Evolutionary conservation across 2,113 vertebrate species (phyloP).

Genomic region (Forbesichthys agassizii): DNA sequence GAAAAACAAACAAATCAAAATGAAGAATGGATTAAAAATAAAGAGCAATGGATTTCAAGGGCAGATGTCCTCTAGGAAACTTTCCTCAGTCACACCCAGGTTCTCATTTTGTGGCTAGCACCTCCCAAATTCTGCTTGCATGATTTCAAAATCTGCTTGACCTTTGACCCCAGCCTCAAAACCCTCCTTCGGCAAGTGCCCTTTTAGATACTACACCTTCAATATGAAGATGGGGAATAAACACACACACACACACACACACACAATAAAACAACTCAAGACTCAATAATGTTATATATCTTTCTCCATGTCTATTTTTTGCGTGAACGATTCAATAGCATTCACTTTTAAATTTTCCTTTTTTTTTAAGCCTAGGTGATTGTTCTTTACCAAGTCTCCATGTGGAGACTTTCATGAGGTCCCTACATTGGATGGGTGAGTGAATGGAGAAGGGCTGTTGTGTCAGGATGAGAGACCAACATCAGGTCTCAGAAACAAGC

Average conservation of each 20-base stretch:
- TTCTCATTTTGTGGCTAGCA: slow-evolving; percentile 33
- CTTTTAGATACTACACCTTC: slow-evolving; percentile 91
- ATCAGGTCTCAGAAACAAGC: slow-evolving; percentile 67
- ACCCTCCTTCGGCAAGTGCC: slow-evolving; percentile 58
- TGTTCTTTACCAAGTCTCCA: slow-evolving; percentile 37
- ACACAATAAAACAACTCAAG: too few species aligned
- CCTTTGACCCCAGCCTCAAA: slow-evolving; percentile 46
- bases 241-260: background rate
- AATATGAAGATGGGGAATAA: slow-evolving; percentile 95
- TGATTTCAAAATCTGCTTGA: slow-evolving; percentile 46
- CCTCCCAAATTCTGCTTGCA: slow-evolving; percentile 15
- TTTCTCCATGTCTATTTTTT: slow-evolving; percentile 4
- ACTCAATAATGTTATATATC: too few species aligned
- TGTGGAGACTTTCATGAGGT: slow-evolving; percentile 1
- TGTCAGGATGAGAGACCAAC: slow-evolving; percentile 62
- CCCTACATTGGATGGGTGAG: slow-evolving; percentile 32
- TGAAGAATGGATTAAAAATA: slow-evolving; percentile 29
- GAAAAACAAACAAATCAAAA: slow-evolving; percentile 40
- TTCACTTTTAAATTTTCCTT: slow-evolving; percentile 12
- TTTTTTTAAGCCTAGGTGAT: slow-evolving; percentile 29
- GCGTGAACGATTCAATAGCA: slow-evolving; percentile 8
- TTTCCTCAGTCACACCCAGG: slow-evolving; percentile 57
- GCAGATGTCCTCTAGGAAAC: slow-evolving; percentile 36
- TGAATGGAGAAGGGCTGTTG: slow-evolving; percentile 45
- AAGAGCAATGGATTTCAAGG: slow-evolving; percentile 35